Evolutionary conservation across 2,888 invertebrate species (phyloP), one percentile per base, ranked within the genome.

Genomic region (Folsomia manolachei): DNA sequence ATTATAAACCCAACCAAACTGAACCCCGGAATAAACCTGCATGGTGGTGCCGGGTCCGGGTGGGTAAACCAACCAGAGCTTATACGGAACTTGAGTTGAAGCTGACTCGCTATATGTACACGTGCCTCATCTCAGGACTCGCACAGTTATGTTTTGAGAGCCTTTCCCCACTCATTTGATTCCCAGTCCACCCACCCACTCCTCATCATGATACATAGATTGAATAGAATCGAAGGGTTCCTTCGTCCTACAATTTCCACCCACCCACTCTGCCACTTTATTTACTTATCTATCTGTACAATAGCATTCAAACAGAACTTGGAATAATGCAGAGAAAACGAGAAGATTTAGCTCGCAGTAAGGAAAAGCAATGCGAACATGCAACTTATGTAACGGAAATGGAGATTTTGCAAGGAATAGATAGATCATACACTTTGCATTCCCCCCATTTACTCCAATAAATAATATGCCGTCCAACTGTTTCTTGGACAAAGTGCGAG

Each of bases 191-290:
- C 4, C 56, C 56, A 9, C 14, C 39, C 11, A 56, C 4, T 19
- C 56, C 21, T 56, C 56, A 19, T 56, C 56, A 56, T 56, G 56
- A 56, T 56, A 21, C 56, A 56, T 56, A 56, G 56, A 39, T 4
- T 39, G 39, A 39, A 14, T 39, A 14, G 39, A 39, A 39, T n/a
- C n/a, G n/a, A 39, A 39, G 39, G 39, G 39, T 14, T 39, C 39
- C 39, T 39, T n/a, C n/a, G n/a, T n/a, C n/a, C n/a, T n/a, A n/a
- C 39, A 39, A 9, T 39, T 39, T 14, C 4, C 39, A 4, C 39
- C 39, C 39, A 39, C 39, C 14, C 14, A 39, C 39, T 39, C 14
- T 39, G n/a, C n/a, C n/a, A n/a, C n/a, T n/a, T n/a, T n/a, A n/a
- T n/a, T n/a, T n/a, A n/a, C n/a, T n/a, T n/a, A n/a, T n/a, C n/a